Evolutionary conservation across 2,888 invertebrate species (phyloP).

Genomic region (Agrochola lota): DNA sequence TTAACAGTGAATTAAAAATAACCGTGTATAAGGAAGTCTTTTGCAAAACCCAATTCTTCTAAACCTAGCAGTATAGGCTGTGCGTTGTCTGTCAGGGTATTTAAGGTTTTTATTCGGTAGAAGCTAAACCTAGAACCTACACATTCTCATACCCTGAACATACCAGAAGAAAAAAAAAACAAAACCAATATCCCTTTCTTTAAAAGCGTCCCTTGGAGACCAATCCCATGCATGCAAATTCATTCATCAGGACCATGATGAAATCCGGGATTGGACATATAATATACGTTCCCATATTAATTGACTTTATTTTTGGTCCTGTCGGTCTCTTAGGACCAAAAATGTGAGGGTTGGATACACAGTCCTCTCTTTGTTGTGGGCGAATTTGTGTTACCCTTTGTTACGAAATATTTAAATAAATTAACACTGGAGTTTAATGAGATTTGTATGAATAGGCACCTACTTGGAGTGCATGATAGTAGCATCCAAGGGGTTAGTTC

Average conservation of each 20-base stretch:
- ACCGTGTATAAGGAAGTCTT: too few relatives aligned
- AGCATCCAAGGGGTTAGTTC: background rate
- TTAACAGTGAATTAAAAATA: too few relatives aligned
- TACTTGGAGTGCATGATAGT: background rate
- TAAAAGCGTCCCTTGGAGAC: background rate
- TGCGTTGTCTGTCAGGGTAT: too few relatives aligned
- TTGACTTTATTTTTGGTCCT: slow-evolving; percentile 33
- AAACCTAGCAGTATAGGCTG: too few relatives aligned
- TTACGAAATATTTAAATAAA: slow-evolving; percentile 24
- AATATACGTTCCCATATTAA: slow-evolving; percentile 28
- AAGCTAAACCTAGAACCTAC: too few relatives aligned
- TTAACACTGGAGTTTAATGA: slow-evolving; percentile 5
- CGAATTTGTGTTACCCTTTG: slow-evolving; percentile 14
- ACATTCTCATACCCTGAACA: too few relatives aligned
- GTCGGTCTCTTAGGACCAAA: slow-evolving; percentile 18
- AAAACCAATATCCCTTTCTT: background rate
- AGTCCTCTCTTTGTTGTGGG: slow-evolving; percentile 17
- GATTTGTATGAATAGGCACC: background rate
- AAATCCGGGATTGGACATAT: slow-evolving; percentile 9
- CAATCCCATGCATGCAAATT: slow-evolving; percentile 35
- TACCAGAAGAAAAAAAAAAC: background rate
- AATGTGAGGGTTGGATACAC: slow-evolving; percentile 27
- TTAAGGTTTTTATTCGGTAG: too few relatives aligned
- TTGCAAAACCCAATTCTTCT: too few relatives aligned
- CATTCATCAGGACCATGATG: slow-evolving; percentile 34